phyloP scores from a whole-genome alignment of 2,113 vertebrate species.

The Eleginops maclovinus region DNA sequence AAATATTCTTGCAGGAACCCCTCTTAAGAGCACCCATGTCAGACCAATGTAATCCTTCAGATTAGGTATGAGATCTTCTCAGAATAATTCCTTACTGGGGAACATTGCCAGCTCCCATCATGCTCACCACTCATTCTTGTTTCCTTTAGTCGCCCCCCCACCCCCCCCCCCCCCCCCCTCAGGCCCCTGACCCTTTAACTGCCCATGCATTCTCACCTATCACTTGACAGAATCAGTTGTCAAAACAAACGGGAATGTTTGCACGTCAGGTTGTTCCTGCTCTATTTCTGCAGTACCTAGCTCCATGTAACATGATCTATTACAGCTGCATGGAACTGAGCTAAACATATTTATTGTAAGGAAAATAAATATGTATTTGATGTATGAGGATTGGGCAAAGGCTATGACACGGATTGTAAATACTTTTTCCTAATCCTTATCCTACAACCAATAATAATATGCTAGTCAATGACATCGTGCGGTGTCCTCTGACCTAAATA shows the following conservation, averaged over 20 bases:
- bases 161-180: no score
- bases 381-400: neutral
- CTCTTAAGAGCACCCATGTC: neutral
- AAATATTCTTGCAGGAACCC: neutral
- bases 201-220: conserved; percentile 6
- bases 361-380: neutral
- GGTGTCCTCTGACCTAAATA: neutral
- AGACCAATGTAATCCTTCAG: conserved; percentile 20
- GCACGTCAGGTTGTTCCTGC: conserved; percentile 8
- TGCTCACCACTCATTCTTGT: neutral
- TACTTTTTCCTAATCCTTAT: neutral
- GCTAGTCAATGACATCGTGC: neutral
- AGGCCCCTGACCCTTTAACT: neutral
- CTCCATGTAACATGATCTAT: neutral
- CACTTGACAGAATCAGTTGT: conserved; percentile 11
- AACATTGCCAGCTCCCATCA: neutral
- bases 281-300: neutral
- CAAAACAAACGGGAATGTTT: conserved; percentile 25
- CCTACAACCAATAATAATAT: neutral
- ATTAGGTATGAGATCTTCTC: conserved; percentile 22
- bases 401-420: neutral
- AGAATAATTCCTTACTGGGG: conserved; percentile 26
- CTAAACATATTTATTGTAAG: neutral
- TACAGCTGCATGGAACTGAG: neutral
- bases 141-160: neutral